A percentile compares a stretch with the other conserved stretches of the same genome.
These are phyloP conservation scores for Harpagoxenus sublaevis DNA, from an alignment of 2,888 invertebrate genomes.

Conservation along the genomic window DNA sequence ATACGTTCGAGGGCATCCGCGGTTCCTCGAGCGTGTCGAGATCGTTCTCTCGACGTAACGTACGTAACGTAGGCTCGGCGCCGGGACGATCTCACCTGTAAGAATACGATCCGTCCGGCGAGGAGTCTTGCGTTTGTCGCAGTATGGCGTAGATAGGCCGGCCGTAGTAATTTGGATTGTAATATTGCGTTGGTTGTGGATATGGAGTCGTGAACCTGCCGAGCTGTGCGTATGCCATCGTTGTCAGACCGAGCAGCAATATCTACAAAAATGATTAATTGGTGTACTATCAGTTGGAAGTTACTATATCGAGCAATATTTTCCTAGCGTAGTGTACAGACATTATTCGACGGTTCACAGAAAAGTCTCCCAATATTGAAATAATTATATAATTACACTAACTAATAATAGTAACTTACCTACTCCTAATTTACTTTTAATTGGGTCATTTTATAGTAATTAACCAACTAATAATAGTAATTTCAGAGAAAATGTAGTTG, in stretches of 20 bases:
- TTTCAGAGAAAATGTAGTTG: background rate
- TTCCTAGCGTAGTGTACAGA: background rate
- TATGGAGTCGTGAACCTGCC: slow-evolving; percentile 72
- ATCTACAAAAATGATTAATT: slow-evolving; percentile 64
- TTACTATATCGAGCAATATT: background rate
- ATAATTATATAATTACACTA: background rate
- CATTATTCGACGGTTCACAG: background rate
- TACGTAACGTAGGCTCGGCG: slow-evolving; percentile 47
- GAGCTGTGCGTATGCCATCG: slow-evolving; percentile 76
- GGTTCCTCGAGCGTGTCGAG: slow-evolving; percentile 72
- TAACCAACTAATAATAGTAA: background rate
- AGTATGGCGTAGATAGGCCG: slow-evolving; percentile 82
- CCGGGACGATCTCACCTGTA: slow-evolving; percentile 81
- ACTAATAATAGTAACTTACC: background rate
- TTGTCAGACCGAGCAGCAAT: slow-evolving; percentile 72
- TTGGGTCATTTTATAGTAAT: background rate
- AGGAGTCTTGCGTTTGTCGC: slow-evolving; percentile 82
- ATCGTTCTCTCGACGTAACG: slow-evolving; percentile 67
- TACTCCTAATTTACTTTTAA: background rate
- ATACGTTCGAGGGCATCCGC: slow-evolving; percentile 55
- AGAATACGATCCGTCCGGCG: slow-evolving; percentile 84
- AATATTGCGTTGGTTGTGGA: slow-evolving; percentile 44
- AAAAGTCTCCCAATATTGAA: background rate
- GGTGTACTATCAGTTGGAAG: slow-evolving; percentile 42
- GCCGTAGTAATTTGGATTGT: slow-evolving; percentile 76